Evolutionary conservation across 1,140 invertebrate species (phyloP).

Genomic region (Rhyacophila brunnea): DNA sequence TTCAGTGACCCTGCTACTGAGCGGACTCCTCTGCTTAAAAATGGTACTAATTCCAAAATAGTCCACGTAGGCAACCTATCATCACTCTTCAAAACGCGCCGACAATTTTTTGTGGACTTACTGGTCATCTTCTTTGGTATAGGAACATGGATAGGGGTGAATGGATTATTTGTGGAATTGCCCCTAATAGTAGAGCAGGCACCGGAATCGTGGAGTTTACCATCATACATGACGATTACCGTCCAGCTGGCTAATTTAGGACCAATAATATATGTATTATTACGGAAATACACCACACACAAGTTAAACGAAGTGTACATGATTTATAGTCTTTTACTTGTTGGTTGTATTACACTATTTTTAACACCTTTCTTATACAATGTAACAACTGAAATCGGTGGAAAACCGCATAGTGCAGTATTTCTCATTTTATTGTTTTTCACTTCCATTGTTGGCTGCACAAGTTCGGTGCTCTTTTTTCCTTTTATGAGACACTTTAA

Average conservation of each 20-base stretch:
- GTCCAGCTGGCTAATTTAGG: slow-evolving; percentile 86
- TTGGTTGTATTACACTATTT: slow-evolving; percentile 66
- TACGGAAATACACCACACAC: slow-evolving; percentile 52
- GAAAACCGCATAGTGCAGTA: slow-evolving; percentile 64
- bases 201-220: slow-evolving; percentile 87
- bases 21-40: too few relatives aligned
- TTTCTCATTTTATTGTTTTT: slow-evolving; percentile 77
- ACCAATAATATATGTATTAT: slow-evolving; percentile 65
- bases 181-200: slow-evolving; percentile 77
- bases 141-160: slow-evolving; percentile 86
- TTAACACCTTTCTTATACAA: slow-evolving; percentile 76
- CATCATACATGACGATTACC: slow-evolving; percentile 79
- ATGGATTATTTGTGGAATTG: slow-evolving; percentile 87
- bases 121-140: slow-evolving; percentile 81
- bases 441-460: slow-evolving; percentile 84
- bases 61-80: too few relatives aligned
- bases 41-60: too few relatives aligned
- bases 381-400: slow-evolving; percentile 60
- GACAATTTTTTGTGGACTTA: slow-evolving; percentile 57
- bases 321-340: slow-evolving; percentile 66
- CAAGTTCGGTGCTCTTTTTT: slow-evolving; percentile 88
- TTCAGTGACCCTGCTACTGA: too few relatives aligned
- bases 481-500: slow-evolving; percentile 86
- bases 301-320: slow-evolving; percentile 59
- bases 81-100: too few relatives aligned